These are phyloP conservation scores for Macroramphosus scolopax DNA, from an alignment of 2,797 vertebrate genomes.

Conservation along the genomic window DNA sequence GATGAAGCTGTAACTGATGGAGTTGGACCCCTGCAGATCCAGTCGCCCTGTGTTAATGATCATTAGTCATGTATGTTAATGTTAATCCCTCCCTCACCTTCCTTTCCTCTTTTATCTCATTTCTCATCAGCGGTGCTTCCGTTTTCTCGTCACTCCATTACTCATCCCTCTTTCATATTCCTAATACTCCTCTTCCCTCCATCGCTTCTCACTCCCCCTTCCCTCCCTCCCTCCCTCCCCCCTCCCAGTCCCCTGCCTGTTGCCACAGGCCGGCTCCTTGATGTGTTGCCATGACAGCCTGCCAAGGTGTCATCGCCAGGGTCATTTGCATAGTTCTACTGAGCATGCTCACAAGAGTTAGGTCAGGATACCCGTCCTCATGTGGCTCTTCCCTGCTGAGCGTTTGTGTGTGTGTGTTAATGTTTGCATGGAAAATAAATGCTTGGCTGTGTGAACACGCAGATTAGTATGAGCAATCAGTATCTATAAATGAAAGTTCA, in stretches of 20 bases:
- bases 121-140: not conserved
- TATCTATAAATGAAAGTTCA: slow-evolving; percentile 49
- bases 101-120: slow-evolving; percentile 3
- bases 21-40: no score
- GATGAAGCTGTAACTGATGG: not conserved
- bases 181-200: not conserved
- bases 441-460: slow-evolving; percentile 4
- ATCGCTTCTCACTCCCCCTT: not conserved
- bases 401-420: slow-evolving; percentile 3
- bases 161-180: not conserved
- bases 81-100: slow-evolving; percentile 5
- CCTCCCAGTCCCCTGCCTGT: slow-evolving; percentile 5
- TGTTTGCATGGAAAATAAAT: slow-evolving; percentile 15
- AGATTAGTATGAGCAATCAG: slow-evolving; percentile 50
- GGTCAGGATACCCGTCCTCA: slow-evolving; percentile 53
- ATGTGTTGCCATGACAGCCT: slow-evolving; percentile 64
- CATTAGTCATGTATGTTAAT: not conserved
- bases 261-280: slow-evolving; percentile 44
- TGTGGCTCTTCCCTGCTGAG: slow-evolving; percentile 33
- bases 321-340: slow-evolving; percentile 33
- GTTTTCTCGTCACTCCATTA: slow-evolving; percentile 5
- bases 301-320: slow-evolving; percentile 52
- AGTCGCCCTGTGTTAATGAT: not conserved
- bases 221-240: not conserved
- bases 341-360: slow-evolving; percentile 52